Percentiles rank a stretch among this genome's conserved stretches.
Evolutionary conservation across 2,888 invertebrate species (phyloP).

Genomic region (Apodemia hepburni): DNA sequence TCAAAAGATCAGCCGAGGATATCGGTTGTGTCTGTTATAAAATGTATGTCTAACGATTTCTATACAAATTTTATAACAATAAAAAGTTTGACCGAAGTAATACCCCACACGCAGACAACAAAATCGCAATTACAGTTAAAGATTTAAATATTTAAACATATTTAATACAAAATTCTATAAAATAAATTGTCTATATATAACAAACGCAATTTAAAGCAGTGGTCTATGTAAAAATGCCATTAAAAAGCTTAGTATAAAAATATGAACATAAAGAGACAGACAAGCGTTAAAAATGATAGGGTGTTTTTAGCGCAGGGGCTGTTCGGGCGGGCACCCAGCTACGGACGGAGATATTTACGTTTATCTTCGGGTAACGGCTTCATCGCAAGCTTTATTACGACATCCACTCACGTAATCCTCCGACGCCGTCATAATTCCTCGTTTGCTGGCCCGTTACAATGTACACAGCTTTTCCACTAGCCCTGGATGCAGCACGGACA

Average conservation of each 20-base stretch:
- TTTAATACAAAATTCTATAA: neutral
- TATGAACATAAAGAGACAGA: conserved; percentile 39
- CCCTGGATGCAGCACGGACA: conserved; percentile 43
- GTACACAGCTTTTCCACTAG: conserved; percentile 66
- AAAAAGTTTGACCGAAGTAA: too few species aligned
- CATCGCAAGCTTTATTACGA: conserved; percentile 80
- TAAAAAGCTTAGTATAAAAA: conserved; percentile 15
- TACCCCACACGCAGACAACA: too few species aligned
- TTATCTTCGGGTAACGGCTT: conserved; percentile 79
- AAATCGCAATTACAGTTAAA: neutral
- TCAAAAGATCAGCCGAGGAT: too few species aligned
- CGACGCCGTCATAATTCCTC: conserved; percentile 76
- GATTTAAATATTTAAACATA: neutral
- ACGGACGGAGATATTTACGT: conserved; percentile 75
- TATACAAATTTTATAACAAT: too few species aligned
- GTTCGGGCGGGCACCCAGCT: conserved; percentile 46
- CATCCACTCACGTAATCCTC: conserved; percentile 80
- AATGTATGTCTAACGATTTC: too few species aligned
- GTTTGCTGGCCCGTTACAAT: conserved; percentile 72
- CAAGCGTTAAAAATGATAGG: conserved; percentile 37
- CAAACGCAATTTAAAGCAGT: neutral
- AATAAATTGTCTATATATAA: neutral
- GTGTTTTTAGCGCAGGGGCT: conserved; percentile 34
- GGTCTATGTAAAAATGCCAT: conserved; percentile 2
- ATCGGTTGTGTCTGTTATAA: too few species aligned